A percentile compares a stretch with the other conserved stretches of the same genome.
Evolutionary conservation across 2,113 vertebrate genomes (phyloP).

Genomic region (Neolamprologus sp.): DNA sequence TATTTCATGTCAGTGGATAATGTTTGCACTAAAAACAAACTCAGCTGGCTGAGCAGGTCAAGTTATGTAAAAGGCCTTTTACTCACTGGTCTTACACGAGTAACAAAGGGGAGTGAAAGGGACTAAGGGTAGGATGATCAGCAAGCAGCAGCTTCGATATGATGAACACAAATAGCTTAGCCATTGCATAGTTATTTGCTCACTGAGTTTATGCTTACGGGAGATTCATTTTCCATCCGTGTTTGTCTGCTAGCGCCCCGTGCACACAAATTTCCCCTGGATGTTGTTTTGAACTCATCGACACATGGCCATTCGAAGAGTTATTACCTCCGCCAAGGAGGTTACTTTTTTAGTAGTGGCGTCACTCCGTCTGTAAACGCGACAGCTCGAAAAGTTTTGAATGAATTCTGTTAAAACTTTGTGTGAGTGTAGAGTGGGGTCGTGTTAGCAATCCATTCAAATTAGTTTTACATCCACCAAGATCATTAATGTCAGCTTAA

Average conservation of each 20-base stretch:
- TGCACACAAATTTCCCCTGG: not conserved
- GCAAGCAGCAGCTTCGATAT: not conserved
- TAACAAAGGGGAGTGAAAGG: not conserved
- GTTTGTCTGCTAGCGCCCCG: not conserved
- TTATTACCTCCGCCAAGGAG: not conserved
- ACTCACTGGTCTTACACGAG: not conserved
- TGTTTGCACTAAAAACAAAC: not conserved
- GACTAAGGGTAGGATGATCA: not conserved
- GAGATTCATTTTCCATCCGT: not conserved
- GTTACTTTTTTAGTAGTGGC: not conserved
- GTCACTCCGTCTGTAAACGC: fast-evolving
- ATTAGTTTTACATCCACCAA: not conserved
- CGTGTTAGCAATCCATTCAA: not conserved
- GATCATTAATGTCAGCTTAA: not conserved
- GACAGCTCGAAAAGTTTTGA: not conserved
- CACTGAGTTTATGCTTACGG: not conserved
- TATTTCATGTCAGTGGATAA: not conserved
- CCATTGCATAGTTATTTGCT: not conserved
- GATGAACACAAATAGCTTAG: not conserved
- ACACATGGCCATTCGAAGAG: not conserved
- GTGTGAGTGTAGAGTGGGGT: not conserved
- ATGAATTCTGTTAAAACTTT: not conserved
- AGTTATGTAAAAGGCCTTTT: not conserved
- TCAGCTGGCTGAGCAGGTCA: not conserved
- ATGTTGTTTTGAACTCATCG: not conserved